Evolutionary conservation across 35 echinoderm and acorn worm genomes (phyloP).

Genomic region (Heliocidaris tuberculata): DNA sequence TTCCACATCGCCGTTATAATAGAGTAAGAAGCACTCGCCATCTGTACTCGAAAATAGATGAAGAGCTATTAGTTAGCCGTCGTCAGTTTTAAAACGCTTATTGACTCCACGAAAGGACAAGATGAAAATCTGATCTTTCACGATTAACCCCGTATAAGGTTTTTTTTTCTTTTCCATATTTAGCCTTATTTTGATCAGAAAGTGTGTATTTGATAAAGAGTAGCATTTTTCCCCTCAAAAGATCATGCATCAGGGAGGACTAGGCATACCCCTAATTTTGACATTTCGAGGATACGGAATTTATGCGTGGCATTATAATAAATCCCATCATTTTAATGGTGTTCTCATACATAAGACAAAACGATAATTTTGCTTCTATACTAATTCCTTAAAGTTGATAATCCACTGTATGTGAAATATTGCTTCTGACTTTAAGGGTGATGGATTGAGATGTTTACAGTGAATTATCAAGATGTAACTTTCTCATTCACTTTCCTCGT

Average conservation of each 20-base stretch:
- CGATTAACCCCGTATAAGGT: background rate
- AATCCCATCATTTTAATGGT: background rate
- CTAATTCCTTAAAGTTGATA: background rate
- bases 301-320: background rate
- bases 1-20: no score
- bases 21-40: no score
- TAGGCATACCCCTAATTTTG: background rate
- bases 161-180: background rate
- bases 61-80: no score
- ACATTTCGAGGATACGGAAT: background rate
- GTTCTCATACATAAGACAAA: background rate
- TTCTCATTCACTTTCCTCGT: no score
- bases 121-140: no score
- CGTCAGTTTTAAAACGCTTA: no score
- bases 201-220: no score
- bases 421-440: background rate
- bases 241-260: background rate
- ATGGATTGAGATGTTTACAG: background rate
- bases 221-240: background rate
- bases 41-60: no score
- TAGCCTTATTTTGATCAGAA: background rate
- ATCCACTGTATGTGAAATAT: background rate
- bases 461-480: background rate
- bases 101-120: no score
- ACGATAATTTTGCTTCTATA: background rate